Percentiles rank a stretch among this genome's conserved stretches.
phyloP scores from a whole-genome alignment of 2,113 vertebrate genomes.

The Hyperopisus bebe region DNA sequence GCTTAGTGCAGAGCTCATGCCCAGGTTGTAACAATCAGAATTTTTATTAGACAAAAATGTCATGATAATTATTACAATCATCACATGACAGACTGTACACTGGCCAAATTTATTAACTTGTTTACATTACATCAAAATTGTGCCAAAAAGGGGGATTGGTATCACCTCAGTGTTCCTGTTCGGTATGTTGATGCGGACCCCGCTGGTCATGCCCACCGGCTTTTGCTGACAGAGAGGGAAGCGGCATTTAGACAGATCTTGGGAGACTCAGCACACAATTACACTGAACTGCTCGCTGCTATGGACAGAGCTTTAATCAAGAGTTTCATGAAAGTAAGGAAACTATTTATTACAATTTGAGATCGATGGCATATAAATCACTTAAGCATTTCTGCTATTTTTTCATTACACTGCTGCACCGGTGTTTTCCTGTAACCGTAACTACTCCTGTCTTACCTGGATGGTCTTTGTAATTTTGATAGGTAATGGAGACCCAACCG shows the following conservation, averaged over 20 bases:
- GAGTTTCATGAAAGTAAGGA: background rate
- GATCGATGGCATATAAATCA: background rate
- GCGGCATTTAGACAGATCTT: background rate
- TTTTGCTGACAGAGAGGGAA: constrained; percentile 49
- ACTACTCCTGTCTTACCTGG: constrained; percentile 61
- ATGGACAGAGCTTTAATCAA: background rate
- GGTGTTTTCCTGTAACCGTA: background rate
- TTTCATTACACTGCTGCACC: background rate
- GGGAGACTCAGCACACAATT: background rate
- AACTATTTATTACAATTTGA: background rate
- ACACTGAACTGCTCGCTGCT: background rate
- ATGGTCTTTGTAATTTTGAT: constrained; percentile 96
- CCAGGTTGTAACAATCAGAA: background rate
- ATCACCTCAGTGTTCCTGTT: constrained; percentile 46
- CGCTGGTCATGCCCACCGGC: constrained; percentile 52
- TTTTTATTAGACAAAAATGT: background rate
- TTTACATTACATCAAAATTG: background rate
- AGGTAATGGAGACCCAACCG: constrained; percentile 55
- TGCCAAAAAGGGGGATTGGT: background rate
- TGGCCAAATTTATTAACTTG: background rate
- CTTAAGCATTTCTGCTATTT: background rate
- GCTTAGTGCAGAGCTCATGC: background rate
- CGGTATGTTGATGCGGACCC: constrained; percentile 45
- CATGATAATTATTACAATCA: background rate
- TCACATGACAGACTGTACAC: background rate